Conservation (phyloP, 2,797 vertebrate species). For the Megalops cyprinoides region DNA sequence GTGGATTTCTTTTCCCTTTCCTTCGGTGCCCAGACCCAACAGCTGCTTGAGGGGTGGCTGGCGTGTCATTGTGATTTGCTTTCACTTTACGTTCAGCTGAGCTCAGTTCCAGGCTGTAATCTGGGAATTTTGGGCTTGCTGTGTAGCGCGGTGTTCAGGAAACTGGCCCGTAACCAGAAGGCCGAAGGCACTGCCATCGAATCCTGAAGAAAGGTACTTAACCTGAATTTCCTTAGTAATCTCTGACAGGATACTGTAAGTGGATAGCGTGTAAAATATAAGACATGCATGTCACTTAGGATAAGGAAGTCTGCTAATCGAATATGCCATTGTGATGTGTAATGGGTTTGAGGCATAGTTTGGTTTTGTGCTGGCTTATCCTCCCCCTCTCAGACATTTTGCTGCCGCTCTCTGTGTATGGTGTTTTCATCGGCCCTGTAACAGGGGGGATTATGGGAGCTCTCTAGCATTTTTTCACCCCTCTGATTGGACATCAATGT, state of each 20-base stretch:
- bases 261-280: neutral
- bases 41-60: neutral
- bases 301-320: too few species aligned
- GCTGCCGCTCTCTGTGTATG: neutral
- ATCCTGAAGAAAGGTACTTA: neutral
- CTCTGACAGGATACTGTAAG: slow-evolving; percentile 1
- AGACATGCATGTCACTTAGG: neutral
- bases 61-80: too few species aligned
- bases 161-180: slow-evolving; percentile 31
- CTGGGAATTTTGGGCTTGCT: too few species aligned
- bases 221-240: neutral
- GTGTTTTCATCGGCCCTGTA: neutral
- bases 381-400: neutral
- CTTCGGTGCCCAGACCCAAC: neutral
- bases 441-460: slow-evolving; percentile 23
- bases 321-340: neutral
- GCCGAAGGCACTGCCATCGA: slow-evolving; percentile 14
- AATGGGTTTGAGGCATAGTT: too few species aligned
- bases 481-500: slow-evolving; percentile 6
- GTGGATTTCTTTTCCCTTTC: neutral
- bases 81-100: neutral
- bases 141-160: too few species aligned
- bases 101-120: neutral
- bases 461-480: neutral
- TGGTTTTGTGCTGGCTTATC: neutral